Evolutionary conservation across 1,140 invertebrate genomes (phyloP).

Genomic region (Caenorhabditis remanei): DNA sequence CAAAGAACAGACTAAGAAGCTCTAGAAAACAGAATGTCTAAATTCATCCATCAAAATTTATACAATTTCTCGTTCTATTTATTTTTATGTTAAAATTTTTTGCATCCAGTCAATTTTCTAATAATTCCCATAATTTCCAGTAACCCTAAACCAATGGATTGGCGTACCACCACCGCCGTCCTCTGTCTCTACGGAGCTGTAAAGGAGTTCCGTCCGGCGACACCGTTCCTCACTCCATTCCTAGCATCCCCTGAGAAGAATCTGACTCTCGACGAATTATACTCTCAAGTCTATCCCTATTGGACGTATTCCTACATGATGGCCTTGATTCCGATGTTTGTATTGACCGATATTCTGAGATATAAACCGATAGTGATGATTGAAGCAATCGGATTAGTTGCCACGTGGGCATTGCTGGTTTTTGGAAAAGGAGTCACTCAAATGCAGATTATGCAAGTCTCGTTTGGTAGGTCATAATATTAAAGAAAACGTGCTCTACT

Average conservation of each 20-base stretch:
- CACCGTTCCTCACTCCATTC: constrained; percentile 87
- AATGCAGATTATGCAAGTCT: constrained; percentile 76
- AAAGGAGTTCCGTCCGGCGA: constrained; percentile 87
- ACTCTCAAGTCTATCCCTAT: constrained; percentile 85
- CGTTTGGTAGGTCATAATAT: constrained; percentile 71
- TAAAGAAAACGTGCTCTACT: no score
- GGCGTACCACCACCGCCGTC: constrained; percentile 81
- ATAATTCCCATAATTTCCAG: neutral
- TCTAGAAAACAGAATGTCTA: no score
- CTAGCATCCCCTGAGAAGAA: constrained; percentile 83
- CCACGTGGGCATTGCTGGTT: constrained; percentile 84
- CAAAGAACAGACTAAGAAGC: no score
- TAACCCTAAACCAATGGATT: constrained; percentile 56
- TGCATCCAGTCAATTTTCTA: no score
- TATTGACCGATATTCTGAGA: constrained; percentile 86
- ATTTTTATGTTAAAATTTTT: no score
- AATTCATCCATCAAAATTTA: no score
- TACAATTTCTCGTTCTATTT: no score
- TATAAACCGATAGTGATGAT: constrained; percentile 90
- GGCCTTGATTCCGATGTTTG: constrained; percentile 83
- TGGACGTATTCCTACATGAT: constrained; percentile 86
- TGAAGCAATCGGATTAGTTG: constrained; percentile 82
- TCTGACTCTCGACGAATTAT: constrained; percentile 81
- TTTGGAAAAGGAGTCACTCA: constrained; percentile 70
- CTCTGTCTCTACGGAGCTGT: constrained; percentile 86